Evolutionary conservation across 1,140 invertebrate genomes (phyloP), one percentile per base, ranked within the genome.

Genomic region (Lucilia cuprina): DNA sequence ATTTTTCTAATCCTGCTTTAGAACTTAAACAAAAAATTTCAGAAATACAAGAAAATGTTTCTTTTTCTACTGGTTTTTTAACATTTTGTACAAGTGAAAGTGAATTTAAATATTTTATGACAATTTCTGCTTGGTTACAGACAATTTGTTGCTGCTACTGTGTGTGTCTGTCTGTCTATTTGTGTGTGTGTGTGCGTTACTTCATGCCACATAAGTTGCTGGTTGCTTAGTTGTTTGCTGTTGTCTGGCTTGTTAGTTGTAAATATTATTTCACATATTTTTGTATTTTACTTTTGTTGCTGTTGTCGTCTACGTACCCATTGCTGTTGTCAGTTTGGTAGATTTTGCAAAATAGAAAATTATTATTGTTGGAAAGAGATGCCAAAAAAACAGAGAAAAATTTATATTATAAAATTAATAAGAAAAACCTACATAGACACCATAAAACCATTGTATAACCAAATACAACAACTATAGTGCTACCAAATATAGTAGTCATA

Each of bases 21-120:
- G 50, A 5, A 55, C 10, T 55, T 55, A 55, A 55, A 55, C 50
- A 17, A 55, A 55, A 55, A 41, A 41, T 8, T 41, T 41, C 41
- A 41, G 0, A 41, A 41, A 41, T 8, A 41, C 7, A 55, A 55
- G 1, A 55, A 55, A 17, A 55, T 5, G 50, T 55, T 55, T 55
- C 17, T 55, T 30, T 30, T 30, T 55, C 17, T 21, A 2, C 25
- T 30, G 25, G 25, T 30, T 30, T 30, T 30, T 30, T 30, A 30
- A 30, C 25, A 30, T 70, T 70, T 70, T 25, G 65, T 10, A 21
- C 41, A 88, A 89, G 87, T 86, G 89, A 84, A 85, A 86, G 84
- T 84, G 86, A 87, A 89, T 89, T 89, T 89, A 85, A 87, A 89
- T 89, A 85, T 85, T 85, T 89, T 84, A 89, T 89, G 88, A 86